phyloP scores from a whole-genome alignment of 2,797 vertebrate species.

The Gorsachius magnificus region DNA sequence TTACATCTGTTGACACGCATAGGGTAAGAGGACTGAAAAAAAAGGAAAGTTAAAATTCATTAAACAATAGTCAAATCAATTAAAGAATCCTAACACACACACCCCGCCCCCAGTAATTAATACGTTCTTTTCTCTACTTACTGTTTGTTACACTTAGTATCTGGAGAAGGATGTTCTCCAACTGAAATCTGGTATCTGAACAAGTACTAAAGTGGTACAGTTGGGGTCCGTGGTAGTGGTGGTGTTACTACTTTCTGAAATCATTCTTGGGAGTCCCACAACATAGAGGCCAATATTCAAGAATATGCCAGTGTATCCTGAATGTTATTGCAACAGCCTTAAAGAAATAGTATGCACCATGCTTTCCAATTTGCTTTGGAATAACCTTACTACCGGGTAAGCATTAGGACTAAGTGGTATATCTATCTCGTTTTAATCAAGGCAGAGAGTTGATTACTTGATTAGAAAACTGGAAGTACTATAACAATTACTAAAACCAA shows the following conservation, averaged over 20 bases:
- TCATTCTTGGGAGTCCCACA: background rate
- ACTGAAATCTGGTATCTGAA: background rate
- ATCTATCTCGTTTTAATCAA: background rate
- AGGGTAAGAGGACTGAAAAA: conserved; percentile 90
- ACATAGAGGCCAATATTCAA: background rate
- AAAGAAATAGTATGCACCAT: background rate
- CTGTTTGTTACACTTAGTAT: background rate
- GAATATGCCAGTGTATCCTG: background rate
- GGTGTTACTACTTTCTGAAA: background rate
- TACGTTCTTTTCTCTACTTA: background rate
- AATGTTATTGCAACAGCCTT: background rate
- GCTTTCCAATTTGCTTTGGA: background rate
- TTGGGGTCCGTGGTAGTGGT: too few species aligned
- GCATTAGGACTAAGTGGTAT: background rate
- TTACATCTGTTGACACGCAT: conserved; percentile 94
- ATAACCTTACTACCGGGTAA: background rate
- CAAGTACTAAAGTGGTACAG: background rate
- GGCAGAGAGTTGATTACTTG: background rate
- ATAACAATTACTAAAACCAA: background rate
- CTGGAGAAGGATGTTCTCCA: background rate
- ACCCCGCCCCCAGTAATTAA: background rate
- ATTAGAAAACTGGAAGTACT: background rate
- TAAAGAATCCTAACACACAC: background rate
- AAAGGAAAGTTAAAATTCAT: background rate
- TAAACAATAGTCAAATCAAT: background rate